A percentile compares a stretch with the other conserved stretches of the same genome.
These are phyloP conservation scores for Willisornis vidua DNA, from an alignment of 2,113 vertebrate genomes.

Conservation along the genomic window DNA sequence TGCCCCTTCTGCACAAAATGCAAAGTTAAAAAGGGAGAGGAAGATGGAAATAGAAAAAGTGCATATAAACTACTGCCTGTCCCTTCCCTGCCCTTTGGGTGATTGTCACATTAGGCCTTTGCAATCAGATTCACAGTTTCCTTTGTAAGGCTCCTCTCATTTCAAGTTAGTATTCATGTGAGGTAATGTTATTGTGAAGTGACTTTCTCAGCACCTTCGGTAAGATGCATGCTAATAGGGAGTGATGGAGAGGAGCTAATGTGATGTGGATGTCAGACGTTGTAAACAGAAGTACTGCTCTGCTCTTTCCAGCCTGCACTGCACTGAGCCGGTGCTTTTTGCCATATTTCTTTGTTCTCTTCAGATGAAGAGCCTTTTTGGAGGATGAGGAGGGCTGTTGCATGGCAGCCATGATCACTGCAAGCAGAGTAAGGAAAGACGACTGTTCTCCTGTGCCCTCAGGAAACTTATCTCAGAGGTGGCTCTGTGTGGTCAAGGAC, in stretches of 20 bases:
- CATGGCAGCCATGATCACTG: background rate
- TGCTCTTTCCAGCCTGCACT: background rate
- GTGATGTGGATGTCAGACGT: background rate
- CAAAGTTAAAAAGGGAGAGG: background rate
- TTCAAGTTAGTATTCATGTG: constrained; percentile 57
- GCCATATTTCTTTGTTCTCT: background rate
- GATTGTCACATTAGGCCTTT: background rate
- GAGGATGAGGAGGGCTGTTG: background rate
- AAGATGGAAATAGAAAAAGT: background rate
- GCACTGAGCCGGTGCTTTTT: background rate
- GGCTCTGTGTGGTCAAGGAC: background rate
- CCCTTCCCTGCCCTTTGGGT: background rate
- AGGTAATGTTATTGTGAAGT: constrained; percentile 42
- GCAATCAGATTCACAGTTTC: constrained; percentile 5
- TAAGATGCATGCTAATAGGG: constrained; percentile 30
- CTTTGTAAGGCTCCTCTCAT: constrained; percentile 17
- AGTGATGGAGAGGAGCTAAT: constrained; percentile 1
- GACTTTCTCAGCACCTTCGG: constrained; percentile 46
- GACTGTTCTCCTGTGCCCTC: background rate
- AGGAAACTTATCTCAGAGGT: background rate
- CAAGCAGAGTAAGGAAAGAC: background rate
- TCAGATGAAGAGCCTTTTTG: background rate
- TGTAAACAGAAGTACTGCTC: background rate
- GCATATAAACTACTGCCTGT: background rate
- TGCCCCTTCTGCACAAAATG: background rate